Evolutionary conservation across 2,888 invertebrate species (phyloP), one percentile per base, ranked within the genome.

Genomic region (Rhyacophila evoluta): DNA sequence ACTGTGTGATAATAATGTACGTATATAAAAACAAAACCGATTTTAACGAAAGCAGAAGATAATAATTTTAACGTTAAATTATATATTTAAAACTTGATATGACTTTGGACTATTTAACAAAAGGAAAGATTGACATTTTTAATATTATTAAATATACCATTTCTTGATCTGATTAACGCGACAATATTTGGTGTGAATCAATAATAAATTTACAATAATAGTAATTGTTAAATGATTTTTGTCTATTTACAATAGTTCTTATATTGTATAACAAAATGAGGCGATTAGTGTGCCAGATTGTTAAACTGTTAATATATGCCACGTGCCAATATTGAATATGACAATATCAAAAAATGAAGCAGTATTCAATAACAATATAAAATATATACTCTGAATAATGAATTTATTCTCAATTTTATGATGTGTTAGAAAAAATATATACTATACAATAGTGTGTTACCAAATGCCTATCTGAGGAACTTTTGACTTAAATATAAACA

Each of bases 151-250:
- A 55, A 55, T 1, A 25, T 55, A 19, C 55, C 25, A 55, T 19
- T 8, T 55, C 19, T 55, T 41, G 1, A 55, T 55, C 2, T 55
- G 25, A 55, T 55, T 19, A 55, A 19, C 55, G 19, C 55, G 55
- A 55, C 55, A 55, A 55, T 55, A 55, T 55, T 55, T 55, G 55
- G 25, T 55, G 55, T 55, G 55, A 41, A 8, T 55, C 55, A 55
- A 55, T 19, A 55, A 55, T 55, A 55, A n/a, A 55, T 55, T 55
- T 55, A 19, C 19, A 33, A 8, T 55, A 55, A 3, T 55, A 55
- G 55, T 19, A 55, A 19, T 55, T 55, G 55, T 55, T 25, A 55
- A 55, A 55, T 55, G 10, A 55, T 19, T 55, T 55, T 55, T 55
- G 55, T 55, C 55, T 55, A 55, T 55, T 19, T 55, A 55, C 55